phyloP scores from a whole-genome alignment of 2,888 invertebrate genomes.

The Galeruca laticollis region DNA sequence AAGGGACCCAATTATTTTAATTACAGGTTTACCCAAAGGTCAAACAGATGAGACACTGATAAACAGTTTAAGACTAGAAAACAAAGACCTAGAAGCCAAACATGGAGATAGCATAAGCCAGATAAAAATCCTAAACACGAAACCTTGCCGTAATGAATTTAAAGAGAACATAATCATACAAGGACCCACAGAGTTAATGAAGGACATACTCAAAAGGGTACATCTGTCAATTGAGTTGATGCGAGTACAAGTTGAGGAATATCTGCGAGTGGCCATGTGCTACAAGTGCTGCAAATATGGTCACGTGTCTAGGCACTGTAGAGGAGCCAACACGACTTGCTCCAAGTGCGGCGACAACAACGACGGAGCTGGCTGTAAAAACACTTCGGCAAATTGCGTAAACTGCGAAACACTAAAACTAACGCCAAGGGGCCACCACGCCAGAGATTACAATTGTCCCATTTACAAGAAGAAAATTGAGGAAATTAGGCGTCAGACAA shows the following conservation, averaged over 20 bases:
- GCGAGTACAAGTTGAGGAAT: constrained; percentile 2
- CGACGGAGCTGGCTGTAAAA: neutral
- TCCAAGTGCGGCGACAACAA: constrained; percentile 2
- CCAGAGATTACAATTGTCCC: neutral
- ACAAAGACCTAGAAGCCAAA: too few relatives aligned
- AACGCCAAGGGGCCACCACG: neutral
- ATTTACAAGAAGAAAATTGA: neutral
- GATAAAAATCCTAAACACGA: too few relatives aligned
- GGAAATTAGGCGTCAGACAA: neutral
- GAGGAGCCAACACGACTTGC: neutral
- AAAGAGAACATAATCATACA: too few relatives aligned
- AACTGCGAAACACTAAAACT: constrained; percentile 1
- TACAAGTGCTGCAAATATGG: constrained; percentile 12
- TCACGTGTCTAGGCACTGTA: neutral
- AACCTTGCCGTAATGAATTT: too few relatives aligned
- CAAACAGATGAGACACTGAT: too few relatives aligned
- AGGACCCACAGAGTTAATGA: too few relatives aligned
- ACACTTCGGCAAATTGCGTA: neutral
- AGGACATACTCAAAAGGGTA: too few relatives aligned
- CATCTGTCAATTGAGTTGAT: too few relatives aligned
- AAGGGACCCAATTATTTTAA: too few relatives aligned
- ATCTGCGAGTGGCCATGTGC: neutral
- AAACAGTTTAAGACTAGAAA: too few relatives aligned
- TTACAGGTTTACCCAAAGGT: too few relatives aligned
- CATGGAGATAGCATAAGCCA: too few relatives aligned